Conservation (phyloP, 2,113 vertebrate genomes). For the Otus sunia region DNA sequence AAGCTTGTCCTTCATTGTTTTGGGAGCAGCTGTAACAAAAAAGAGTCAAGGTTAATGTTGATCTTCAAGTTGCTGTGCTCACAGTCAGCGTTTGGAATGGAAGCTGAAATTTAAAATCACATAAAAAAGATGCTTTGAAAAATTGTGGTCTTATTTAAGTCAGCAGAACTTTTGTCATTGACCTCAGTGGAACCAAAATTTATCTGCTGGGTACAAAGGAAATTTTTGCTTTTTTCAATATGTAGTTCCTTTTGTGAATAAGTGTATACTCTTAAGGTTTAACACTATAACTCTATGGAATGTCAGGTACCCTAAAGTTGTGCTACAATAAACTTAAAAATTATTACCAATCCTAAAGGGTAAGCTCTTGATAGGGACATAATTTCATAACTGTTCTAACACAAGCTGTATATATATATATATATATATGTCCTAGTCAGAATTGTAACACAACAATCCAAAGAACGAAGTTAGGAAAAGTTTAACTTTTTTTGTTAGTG, state of each 20-base stretch:
- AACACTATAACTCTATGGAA: neutral
- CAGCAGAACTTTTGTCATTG: neutral
- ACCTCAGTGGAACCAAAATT: neutral
- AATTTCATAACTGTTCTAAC: neutral
- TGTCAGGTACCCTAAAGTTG: neutral
- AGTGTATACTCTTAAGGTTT: neutral
- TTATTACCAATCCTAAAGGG: neutral
- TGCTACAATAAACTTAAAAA: neutral
- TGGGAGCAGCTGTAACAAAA: neutral
- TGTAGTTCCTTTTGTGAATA: neutral
- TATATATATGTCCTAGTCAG: neutral
- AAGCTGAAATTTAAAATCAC: neutral
- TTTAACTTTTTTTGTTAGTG: neutral
- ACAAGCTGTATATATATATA: neutral
- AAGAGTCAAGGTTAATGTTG: neutral
- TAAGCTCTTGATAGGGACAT: neutral
- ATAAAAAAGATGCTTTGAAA: neutral
- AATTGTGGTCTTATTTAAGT: neutral
- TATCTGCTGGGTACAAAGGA: neutral
- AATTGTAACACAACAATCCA: neutral
- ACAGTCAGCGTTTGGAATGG: neutral
- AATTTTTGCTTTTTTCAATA: neutral
- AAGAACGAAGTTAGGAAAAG: neutral
- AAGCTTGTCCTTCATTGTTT: neutral
- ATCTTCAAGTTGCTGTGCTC: neutral